Evolutionary conservation across 1,140 invertebrate genomes (phyloP).

Genomic region (Heterodera schachtii): DNA sequence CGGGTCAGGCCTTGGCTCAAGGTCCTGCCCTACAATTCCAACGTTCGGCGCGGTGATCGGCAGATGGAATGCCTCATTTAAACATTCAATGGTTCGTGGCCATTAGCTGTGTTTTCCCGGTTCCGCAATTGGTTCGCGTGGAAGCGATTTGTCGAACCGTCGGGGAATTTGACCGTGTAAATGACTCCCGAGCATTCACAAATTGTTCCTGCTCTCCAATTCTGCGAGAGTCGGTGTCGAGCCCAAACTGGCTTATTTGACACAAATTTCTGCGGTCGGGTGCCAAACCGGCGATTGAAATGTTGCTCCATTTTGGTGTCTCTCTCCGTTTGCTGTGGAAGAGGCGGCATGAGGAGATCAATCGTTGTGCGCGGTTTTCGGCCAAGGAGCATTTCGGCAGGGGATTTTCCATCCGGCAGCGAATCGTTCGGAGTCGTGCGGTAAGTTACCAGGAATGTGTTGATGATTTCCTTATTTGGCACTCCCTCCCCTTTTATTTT

Average conservation of each 20-base stretch:
- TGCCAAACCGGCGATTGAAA: conserved; percentile 8
- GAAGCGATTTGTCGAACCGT: no score
- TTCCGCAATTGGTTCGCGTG: no score
- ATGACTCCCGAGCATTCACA: conserved; percentile 1
- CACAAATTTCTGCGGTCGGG: not conserved
- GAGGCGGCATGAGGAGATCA: not conserved
- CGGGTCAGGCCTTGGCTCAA: no score
- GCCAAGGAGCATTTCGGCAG: conserved; percentile 21
- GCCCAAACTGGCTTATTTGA: not conserved
- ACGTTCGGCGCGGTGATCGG: no score
- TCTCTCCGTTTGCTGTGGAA: not conserved
- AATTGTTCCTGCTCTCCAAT: not conserved
- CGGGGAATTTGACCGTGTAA: not conserved
- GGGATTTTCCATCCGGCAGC: not conserved
- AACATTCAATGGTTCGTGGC: no score
- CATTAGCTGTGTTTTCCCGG: no score
- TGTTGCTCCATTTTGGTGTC: conserved; percentile 2
- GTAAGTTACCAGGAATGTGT: conserved; percentile 13
- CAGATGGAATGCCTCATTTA: no score
- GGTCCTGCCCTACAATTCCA: no score
- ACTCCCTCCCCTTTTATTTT: conserved; percentile 28
- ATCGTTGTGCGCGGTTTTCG: conserved; percentile 15
- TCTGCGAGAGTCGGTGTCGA: not conserved
- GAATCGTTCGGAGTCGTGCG: conserved; percentile 13
- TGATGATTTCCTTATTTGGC: conserved; percentile 7